Evolutionary conservation across 1,140 invertebrate genomes (phyloP), one percentile per base, ranked within the genome.

Genomic region (Caenorhabditis latens): DNA sequence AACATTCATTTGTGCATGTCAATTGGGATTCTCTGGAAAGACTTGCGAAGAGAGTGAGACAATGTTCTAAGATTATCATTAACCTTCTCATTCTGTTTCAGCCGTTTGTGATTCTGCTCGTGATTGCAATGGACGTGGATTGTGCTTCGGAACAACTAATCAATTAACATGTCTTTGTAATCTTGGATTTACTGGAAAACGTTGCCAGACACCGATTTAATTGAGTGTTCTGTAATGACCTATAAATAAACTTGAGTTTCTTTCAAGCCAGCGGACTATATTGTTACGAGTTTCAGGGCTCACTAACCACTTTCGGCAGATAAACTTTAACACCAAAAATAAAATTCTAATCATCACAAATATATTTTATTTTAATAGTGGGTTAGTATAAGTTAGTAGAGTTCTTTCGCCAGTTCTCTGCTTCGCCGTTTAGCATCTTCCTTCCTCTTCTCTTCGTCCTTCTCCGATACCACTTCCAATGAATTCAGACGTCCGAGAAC

Each of bases 51-150:
- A 86, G 32, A 86, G 85, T 86, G 24, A 61, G 85, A 5, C 19
- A 21, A 5, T n/a, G 21, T n/a, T 58, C 57, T 19, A n/a, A 32
- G 8, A n/a, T 16, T 58, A 21, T 58, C 19, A 16, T 42, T 19
- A 14, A 19, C 21, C 50, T 55, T 58, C n/a, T 32, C 14, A 6
- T 16, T 53, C 53, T 85, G 4, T 82, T 86, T 61, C 55, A 86
- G 85, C 79, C n/a, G 57, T 86, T 32, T 86, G 85, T 19, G 75
- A 86, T n/a, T 79, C 85, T 11, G 55, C 65, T 53, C 65, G 67
- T n/a, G 85, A 86, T n/a, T 86, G 85, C 21, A 86, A 86, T 53
- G 85, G 85, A 42, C 67, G 75, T 48, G 85, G 85, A 21, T 50
- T 86, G 63, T 86, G 85, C 32, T 40, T 86, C 11, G 85, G 85